Conservation (phyloP, 1,140 invertebrate species). For the Daktulosphaira vitifoliae region DNA sequence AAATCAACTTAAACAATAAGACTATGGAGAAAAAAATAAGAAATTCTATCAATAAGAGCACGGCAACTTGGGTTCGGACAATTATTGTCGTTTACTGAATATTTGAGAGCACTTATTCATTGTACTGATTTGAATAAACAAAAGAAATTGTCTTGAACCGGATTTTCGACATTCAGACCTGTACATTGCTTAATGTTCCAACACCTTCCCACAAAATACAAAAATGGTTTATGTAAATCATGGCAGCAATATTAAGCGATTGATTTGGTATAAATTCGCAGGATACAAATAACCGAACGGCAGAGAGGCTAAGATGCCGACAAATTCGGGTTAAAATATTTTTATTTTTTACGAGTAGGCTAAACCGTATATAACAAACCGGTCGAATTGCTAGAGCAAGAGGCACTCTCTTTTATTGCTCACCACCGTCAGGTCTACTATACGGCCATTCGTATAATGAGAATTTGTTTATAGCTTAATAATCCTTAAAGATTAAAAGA, state of each 20-base stretch:
- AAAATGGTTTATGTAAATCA: no score
- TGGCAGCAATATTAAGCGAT: no score
- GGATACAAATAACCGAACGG: neutral
- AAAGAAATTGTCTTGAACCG: no score
- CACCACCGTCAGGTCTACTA: neutral
- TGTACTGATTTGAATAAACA: neutral
- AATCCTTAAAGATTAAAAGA: constrained; percentile 4
- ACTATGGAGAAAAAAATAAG: no score
- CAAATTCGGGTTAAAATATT: neutral
- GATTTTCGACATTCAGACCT: constrained; percentile 18
- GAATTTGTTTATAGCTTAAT: constrained; percentile 25
- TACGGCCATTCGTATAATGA: constrained; percentile 10
- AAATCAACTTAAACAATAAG: no score
- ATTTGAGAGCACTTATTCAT: constrained; percentile 17
- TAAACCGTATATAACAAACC: constrained; percentile 2
- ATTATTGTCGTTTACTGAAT: neutral
- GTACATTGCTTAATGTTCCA: no score
- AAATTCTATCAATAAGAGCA: no score
- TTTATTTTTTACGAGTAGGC: constrained; percentile 12
- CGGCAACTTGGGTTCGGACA: no score
- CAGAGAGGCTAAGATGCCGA: neutral
- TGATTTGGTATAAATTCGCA: neutral
- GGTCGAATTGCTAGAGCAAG: constrained; percentile 24
- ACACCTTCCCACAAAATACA: no score
- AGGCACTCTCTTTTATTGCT: constrained; percentile 25